phyloP scores from a whole-genome alignment of 2,113 vertebrate genomes.

The Regulus satrapa region DNA sequence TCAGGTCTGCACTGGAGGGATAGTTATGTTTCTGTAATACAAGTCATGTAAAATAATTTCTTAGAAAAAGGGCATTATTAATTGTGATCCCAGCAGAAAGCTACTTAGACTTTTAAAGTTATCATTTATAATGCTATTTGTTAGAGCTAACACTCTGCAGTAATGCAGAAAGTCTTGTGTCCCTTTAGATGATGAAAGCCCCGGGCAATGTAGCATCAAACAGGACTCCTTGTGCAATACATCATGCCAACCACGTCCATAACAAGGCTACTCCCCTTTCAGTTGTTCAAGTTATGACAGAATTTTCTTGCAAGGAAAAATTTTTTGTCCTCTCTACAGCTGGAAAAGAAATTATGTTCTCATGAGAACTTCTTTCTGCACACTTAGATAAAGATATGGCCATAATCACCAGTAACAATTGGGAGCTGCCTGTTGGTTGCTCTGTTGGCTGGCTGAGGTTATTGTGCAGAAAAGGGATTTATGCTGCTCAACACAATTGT shows the following conservation, averaged over 20 bases:
- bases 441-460: not conserved
- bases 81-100: not conserved
- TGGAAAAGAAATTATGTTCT: not conserved
- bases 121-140: not conserved
- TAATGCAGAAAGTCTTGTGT: not conserved
- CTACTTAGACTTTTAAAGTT: not conserved
- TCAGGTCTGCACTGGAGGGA: not conserved
- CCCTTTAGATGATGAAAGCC: not conserved
- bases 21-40: not conserved
- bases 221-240: not conserved
- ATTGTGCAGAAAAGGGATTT: fast-evolving
- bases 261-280: not conserved
- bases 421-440: not conserved
- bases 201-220: fast-evolving
- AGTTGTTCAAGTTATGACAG: fast-evolving
- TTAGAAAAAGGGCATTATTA: not conserved
- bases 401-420: fast-evolving
- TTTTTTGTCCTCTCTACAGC: not conserved
- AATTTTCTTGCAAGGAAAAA: not conserved
- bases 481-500: fast-evolving
- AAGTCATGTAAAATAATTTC: not conserved
- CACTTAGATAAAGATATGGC: fast-evolving
- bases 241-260: fast-evolving
- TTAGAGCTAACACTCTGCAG: not conserved
- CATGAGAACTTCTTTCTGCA: not conserved